These are phyloP conservation scores for Tinamus guttatus DNA, from an alignment of 2,113 vertebrate genomes.

Conservation along the genomic window DNA sequence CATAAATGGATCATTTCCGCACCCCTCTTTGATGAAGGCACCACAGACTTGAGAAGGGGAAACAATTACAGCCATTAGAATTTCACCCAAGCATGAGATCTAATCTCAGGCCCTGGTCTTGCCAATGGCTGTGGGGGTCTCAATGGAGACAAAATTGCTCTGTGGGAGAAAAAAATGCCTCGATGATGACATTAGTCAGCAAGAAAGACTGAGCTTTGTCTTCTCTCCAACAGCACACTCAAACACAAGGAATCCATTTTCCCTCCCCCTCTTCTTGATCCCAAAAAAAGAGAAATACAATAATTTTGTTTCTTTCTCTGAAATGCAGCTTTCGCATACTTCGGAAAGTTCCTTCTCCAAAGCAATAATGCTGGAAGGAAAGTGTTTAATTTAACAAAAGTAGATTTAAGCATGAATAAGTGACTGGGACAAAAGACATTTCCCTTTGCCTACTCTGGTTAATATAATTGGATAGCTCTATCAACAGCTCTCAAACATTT, in stretches of 20 bases:
- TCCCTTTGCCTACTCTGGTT: background rate
- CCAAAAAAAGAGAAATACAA: conserved; percentile 58
- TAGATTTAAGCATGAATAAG: background rate
- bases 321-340: conserved; percentile 52
- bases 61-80: conserved; percentile 72
- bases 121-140: conserved; percentile 50
- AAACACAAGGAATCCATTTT: conserved; percentile 77
- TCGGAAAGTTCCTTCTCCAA: background rate
- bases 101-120: conserved; percentile 62
- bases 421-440: background rate
- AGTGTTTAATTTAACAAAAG: background rate
- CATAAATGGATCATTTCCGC: conserved; percentile 71
- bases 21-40: conserved; percentile 67
- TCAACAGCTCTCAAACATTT: background rate
- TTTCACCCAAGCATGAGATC: conserved; percentile 71
- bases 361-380: background rate
- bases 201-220: conserved; percentile 74
- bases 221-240: conserved; percentile 35
- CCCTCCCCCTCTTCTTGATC: conserved; percentile 66
- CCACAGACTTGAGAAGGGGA: conserved; percentile 71
- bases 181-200: conserved; percentile 73
- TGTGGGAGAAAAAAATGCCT: conserved; percentile 46
- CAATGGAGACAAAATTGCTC: conserved; percentile 69
- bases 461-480: background rate
- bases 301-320: conserved; percentile 61